Percentiles rank a stretch among this genome's conserved stretches.
phyloP scores from a whole-genome alignment of 2,888 invertebrate genomes.

The Ectobius pallidus region DNA sequence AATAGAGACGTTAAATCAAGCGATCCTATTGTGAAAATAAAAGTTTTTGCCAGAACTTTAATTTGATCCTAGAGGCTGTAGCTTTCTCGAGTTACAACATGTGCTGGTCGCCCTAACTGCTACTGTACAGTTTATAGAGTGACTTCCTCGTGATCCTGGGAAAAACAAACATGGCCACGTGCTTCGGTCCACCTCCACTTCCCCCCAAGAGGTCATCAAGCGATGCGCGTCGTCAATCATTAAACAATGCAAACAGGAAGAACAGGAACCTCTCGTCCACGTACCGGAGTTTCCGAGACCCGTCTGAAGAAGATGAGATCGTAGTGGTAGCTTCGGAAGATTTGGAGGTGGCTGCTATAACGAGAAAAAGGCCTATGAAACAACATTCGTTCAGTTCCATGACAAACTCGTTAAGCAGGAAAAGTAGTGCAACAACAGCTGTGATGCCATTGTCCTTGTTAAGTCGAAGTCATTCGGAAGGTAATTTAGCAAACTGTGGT shows the following conservation, averaged over 20 bases:
- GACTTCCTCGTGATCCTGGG: too few species aligned
- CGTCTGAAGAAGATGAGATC: slow-evolving; percentile 57
- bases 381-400: slow-evolving; percentile 50
- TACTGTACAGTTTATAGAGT: too few species aligned
- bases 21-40: too few species aligned
- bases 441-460: slow-evolving; percentile 49
- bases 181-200: slow-evolving; percentile 63
- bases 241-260: not conserved
- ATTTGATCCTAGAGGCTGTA: too few species aligned
- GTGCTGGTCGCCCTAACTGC: too few species aligned
- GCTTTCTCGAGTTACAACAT: too few species aligned
- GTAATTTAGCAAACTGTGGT: slow-evolving; percentile 61
- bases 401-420: slow-evolving; percentile 42
- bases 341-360: slow-evolving; percentile 52
- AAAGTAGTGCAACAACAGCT: slow-evolving; percentile 49
- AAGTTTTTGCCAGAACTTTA: too few species aligned
- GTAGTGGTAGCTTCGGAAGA: slow-evolving; percentile 49
- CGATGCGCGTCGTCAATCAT: slow-evolving; percentile 9
- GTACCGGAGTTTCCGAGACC: slow-evolving; percentile 64
- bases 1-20: too few species aligned
- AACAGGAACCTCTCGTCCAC: slow-evolving; percentile 57
- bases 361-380: slow-evolving; percentile 43
- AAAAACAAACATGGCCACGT: slow-evolving; percentile 58
- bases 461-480: slow-evolving; percentile 73
- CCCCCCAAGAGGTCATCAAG: slow-evolving; percentile 55